A percentile compares a stretch with the other conserved stretches of the same genome.
These are phyloP conservation scores for Ceratoteleas bidentatus DNA, from an alignment of 1,140 invertebrate genomes.

Conservation along the genomic window DNA sequence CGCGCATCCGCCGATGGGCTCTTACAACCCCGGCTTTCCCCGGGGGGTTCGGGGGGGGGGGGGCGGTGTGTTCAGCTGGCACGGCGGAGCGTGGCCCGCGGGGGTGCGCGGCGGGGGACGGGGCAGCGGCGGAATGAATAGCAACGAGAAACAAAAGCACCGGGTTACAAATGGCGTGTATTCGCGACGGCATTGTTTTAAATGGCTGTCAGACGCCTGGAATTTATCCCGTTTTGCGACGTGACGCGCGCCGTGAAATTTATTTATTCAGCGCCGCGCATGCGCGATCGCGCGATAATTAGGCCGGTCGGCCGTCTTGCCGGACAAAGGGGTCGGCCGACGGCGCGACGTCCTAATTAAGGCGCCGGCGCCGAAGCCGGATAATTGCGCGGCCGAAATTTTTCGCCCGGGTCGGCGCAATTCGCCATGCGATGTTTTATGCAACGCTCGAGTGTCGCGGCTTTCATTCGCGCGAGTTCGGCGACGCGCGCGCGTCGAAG, in stretches of 20 bases:
- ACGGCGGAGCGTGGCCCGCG: constrained; percentile 42
- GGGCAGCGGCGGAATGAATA: constrained; percentile 74
- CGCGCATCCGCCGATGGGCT: no score
- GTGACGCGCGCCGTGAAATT: constrained; percentile 79
- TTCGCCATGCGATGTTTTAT: no score
- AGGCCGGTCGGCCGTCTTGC: constrained; percentile 50
- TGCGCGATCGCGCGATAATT: constrained; percentile 62
- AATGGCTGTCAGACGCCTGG: constrained; percentile 79
- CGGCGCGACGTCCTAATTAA: constrained; percentile 42
- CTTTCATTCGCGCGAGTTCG: constrained; percentile 19
- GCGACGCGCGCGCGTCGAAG: constrained; percentile 32
- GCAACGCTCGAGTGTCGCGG: constrained; percentile 27
- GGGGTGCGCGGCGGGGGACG: constrained; percentile 27
- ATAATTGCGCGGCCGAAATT: constrained; percentile 31
- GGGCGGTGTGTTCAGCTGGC: constrained; percentile 53
- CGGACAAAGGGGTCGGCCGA: constrained; percentile 42
- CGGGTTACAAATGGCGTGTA: constrained; percentile 80
- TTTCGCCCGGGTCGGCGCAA: not conserved
- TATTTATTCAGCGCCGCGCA: constrained; percentile 75
- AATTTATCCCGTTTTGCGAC: constrained; percentile 80
- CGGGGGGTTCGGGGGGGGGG: constrained; percentile 44
- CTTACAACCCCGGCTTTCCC: no score
- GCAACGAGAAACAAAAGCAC: constrained; percentile 78
- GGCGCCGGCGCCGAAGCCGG: constrained; percentile 14
- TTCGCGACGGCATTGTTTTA: constrained; percentile 81